Conservation (phyloP, 2,113 vertebrate species). For the Bos javanicus region DNA sequence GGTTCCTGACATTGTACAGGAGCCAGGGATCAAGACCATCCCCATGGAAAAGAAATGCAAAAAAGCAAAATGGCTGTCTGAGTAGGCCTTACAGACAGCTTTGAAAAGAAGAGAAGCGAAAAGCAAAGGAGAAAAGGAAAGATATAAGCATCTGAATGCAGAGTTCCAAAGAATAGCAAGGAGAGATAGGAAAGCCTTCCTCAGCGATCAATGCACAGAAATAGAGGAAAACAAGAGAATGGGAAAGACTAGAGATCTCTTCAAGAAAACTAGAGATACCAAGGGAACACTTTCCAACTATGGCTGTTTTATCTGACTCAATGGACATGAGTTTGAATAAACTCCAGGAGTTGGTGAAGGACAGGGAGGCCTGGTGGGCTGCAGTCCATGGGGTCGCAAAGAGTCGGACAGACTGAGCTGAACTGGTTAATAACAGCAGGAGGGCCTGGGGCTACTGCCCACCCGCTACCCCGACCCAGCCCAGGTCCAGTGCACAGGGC, state of each 20-base stretch:
- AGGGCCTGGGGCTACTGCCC: not conserved
- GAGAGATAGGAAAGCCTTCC: not conserved
- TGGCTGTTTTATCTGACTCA: not conserved
- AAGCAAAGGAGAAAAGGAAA: too few relatives aligned
- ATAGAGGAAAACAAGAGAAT: not conserved
- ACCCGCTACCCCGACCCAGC: not conserved
- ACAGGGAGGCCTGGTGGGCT: not conserved
- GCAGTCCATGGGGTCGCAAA: not conserved
- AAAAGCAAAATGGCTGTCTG: too few relatives aligned
- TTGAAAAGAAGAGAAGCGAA: too few relatives aligned
- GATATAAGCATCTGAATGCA: too few relatives aligned
- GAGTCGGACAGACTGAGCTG: not conserved
- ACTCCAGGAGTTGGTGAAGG: not conserved
- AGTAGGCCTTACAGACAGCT: too few relatives aligned
- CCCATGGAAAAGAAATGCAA: too few relatives aligned
- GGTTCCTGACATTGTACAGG: too few relatives aligned
- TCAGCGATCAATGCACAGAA: rapidly evolving
- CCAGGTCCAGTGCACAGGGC: not conserved
- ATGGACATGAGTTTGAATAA: not conserved
- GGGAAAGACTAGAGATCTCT: not conserved
- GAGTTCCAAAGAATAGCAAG: not conserved
- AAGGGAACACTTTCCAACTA: not conserved
- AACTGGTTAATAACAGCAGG: not conserved
- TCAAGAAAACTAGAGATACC: not conserved
- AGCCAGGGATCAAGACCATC: too few relatives aligned